These are phyloP conservation scores for Macaria notata DNA, from an alignment of 2,888 invertebrate genomes.

Conservation along the genomic window DNA sequence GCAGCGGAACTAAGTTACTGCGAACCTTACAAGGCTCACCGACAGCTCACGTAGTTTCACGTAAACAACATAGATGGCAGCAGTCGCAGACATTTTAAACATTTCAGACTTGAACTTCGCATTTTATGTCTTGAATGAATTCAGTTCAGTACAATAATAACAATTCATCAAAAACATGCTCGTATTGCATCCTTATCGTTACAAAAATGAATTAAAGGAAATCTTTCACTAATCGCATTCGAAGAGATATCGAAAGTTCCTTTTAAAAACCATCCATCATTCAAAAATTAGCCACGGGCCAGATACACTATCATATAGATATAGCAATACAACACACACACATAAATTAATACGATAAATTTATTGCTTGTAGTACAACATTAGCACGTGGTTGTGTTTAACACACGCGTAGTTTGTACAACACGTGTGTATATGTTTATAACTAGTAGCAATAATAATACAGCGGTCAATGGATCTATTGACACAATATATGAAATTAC, in stretches of 20 bases:
- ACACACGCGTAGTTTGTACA: conserved; percentile 22
- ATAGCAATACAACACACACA: conserved; percentile 1
- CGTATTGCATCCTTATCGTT: too few relatives aligned
- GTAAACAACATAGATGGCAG: conserved; percentile 50
- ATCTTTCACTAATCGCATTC: too few relatives aligned
- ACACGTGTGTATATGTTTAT: conserved; percentile 20
- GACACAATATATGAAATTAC: too few relatives aligned
- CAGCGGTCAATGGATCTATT: conserved; percentile 18
- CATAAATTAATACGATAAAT: conserved; percentile 21
- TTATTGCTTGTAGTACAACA: conserved; percentile 24
- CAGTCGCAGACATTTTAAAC: too few relatives aligned
- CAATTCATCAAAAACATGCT: too few relatives aligned
- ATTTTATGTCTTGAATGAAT: too few relatives aligned
- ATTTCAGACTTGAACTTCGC: too few relatives aligned
- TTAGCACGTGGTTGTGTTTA: conserved; percentile 25
- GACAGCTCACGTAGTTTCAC: neutral
- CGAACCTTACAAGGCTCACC: neutral
- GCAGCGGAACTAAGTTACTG: conserved; percentile 27
- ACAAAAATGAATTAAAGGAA: too few relatives aligned
- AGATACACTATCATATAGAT: conserved; percentile 8
- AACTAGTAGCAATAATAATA: conserved; percentile 15
- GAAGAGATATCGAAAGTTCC: too few relatives aligned
- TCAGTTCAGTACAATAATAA: too few relatives aligned
- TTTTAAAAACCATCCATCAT: too few relatives aligned
- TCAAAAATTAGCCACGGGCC: conserved; percentile 1